Percentiles rank a stretch among this genome's conserved stretches.
Evolutionary conservation across 1,140 invertebrate genomes (phyloP).

Genomic region (Philopotamus ludificatus): DNA sequence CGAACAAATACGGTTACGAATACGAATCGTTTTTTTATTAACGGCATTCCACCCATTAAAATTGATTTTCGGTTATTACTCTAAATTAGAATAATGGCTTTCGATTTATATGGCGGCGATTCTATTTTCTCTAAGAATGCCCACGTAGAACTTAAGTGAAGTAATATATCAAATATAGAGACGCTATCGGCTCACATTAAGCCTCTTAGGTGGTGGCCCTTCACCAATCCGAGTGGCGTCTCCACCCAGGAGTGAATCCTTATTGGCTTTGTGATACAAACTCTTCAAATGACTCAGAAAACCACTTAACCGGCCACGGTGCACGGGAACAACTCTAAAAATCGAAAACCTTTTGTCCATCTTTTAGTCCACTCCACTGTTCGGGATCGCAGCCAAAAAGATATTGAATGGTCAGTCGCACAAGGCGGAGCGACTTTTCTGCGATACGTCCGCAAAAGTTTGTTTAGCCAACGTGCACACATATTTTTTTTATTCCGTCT

Average conservation of each 20-base stretch:
- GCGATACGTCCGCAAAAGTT: neutral
- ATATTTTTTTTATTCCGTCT: no score
- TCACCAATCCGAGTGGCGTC: neutral
- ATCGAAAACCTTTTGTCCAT: neutral
- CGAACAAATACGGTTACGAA: no score
- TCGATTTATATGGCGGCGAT: no score
- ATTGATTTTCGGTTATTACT: no score
- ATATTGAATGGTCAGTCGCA: constrained; percentile 25
- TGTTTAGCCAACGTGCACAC: neutral
- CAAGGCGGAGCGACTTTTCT: neutral
- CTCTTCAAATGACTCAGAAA: constrained; percentile 11
- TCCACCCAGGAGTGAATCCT: neutral
- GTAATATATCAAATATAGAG: neutral
- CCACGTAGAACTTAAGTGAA: neutral
- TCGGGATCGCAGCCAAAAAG: constrained; percentile 12
- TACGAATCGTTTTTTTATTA: no score
- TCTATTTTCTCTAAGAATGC: no score
- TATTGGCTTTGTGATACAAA: neutral
- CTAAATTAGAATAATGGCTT: no score
- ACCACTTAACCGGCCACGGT: constrained; percentile 1
- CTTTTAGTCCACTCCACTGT: neutral
- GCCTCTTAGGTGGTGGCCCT: neutral
- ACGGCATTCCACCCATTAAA: no score
- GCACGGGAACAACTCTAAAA: neutral
- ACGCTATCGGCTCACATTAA: neutral